These are phyloP conservation scores for Trypoxylus dichotomus DNA, from an alignment of 1,140 invertebrate genomes.

Conservation along the genomic window DNA sequence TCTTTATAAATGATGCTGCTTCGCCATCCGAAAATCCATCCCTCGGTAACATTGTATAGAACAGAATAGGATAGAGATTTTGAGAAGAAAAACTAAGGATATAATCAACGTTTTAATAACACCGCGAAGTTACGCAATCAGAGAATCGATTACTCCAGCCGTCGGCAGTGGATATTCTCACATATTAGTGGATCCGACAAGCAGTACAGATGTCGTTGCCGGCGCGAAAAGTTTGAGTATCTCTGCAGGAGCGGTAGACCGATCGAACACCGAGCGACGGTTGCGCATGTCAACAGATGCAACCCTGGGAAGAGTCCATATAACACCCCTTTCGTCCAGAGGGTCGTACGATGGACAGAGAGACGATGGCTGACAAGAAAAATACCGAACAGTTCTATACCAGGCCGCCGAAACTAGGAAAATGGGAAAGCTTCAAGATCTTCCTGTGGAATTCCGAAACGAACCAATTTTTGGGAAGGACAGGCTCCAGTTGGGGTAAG, in stretches of 20 bases:
- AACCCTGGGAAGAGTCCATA: constrained; percentile 33
- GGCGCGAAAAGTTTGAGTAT: constrained; percentile 15
- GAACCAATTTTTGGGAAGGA: constrained; percentile 83
- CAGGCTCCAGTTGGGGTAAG: constrained; percentile 90
- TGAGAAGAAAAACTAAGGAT: background rate
- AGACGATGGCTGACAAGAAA: constrained; percentile 73
- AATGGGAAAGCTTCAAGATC: constrained; percentile 81
- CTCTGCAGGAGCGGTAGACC: constrained; percentile 17
- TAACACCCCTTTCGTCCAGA: constrained; percentile 35
- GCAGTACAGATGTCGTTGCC: constrained; percentile 18
- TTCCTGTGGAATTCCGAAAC: constrained; percentile 90
- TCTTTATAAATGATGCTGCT: no score
- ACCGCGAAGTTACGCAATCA: background rate
- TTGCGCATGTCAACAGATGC: constrained; percentile 34
- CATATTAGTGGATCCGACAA: background rate
- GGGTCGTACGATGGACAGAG: constrained; percentile 22
- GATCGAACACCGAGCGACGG: constrained; percentile 26
- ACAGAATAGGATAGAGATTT: background rate
- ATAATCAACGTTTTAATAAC: background rate
- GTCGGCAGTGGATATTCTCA: background rate
- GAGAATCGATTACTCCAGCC: background rate
- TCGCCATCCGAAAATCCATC: no score
- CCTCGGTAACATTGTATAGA: background rate
- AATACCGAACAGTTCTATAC: constrained; percentile 74
- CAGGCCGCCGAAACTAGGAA: constrained; percentile 76